Base-by-base conservation (phyloP, 2,797 vertebrate species). In the Chiropotes sagulatus region DNA sequence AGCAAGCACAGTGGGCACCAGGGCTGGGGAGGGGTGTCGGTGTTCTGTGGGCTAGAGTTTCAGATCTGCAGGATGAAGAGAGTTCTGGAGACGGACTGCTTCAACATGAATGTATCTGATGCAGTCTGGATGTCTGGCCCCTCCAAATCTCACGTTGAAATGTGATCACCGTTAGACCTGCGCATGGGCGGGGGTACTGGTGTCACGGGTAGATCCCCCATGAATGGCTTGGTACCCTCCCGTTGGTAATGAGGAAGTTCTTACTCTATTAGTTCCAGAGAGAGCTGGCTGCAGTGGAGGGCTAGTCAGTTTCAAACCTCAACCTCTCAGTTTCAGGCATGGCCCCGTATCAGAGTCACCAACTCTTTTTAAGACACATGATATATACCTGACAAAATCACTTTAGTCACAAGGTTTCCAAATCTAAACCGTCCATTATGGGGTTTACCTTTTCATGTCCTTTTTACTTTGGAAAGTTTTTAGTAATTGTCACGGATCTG, bases 1-100 rank as follows among this genome's bases (percentile, higher is more conserved):
- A 12, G 11, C 17, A 12, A 7, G 70, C 2, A 10, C 0, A 0
- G 36, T 0, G 24, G 80, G 13, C 2, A 1, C 73, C 1, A 24
- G 52, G 70, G 24, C 17, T 1, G 3, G 24, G 19, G 33, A 4
- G 58, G 26, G 28, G n/a, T 2, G 1, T 7, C 0, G 4, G 33
- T 0, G 7, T 5, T n/a, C 6, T 3, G 28, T 12, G 41, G 44
- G 13, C 26, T 44, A 15, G 33, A 14, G 30, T 8, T 30, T 30
- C 50, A 30, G 89, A 8, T 28, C 1, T 17, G 7, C 48, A 41
- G 20, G 57, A 5, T 41, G 26, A 5, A 19, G 20, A 15, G 7
- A 8, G 19, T 24, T 15, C 7, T 30, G 9, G 50, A n/a, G 33
- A 30, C 0, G 2, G 20, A 58, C 1, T 0, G 12, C 44, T 5